These are phyloP conservation scores for Papilio elwesi DNA, from an alignment of 2,888 invertebrate genomes.

Conservation along the genomic window DNA sequence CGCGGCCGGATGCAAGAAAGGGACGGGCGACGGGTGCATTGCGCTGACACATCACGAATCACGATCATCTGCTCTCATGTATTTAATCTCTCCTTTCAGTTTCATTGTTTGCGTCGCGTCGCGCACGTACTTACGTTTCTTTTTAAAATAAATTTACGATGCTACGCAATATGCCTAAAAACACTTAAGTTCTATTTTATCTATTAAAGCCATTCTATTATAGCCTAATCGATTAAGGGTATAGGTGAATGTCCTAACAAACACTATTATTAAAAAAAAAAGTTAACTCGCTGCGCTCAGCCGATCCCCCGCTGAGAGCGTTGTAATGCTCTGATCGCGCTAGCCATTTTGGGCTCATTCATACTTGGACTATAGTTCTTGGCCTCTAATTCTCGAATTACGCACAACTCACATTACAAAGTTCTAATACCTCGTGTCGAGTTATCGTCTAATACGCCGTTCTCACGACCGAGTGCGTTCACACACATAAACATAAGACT, in stretches of 20 bases:
- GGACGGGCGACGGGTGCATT: slow-evolving; percentile 64
- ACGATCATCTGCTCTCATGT: slow-evolving; percentile 70
- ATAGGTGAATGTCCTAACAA: slow-evolving; percentile 18
- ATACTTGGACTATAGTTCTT: neutral
- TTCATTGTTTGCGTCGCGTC: slow-evolving; percentile 60
- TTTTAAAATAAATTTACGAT: slow-evolving; percentile 6
- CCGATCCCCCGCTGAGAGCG: slow-evolving; percentile 76
- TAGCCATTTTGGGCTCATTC: slow-evolving; percentile 47
- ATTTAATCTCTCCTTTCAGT: slow-evolving; percentile 75
- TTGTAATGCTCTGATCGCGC: slow-evolving; percentile 66
- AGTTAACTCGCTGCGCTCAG: slow-evolving; percentile 56
- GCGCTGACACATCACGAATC: slow-evolving; percentile 81
- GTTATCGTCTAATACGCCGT: slow-evolving; percentile 68
- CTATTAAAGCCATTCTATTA: slow-evolving; percentile 6
- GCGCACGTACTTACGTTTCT: slow-evolving; percentile 15
- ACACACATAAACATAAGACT: slow-evolving; percentile 65
- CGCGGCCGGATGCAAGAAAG: slow-evolving; percentile 48
- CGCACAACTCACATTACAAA: slow-evolving; percentile 38
- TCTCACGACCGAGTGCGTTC: slow-evolving; percentile 75
- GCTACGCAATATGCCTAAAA: neutral
- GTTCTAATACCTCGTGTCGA: slow-evolving; percentile 69
- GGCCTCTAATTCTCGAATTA: slow-evolving; percentile 21
- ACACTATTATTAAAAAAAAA: slow-evolving; percentile 5
- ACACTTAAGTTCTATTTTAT: neutral
- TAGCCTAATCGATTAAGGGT: slow-evolving; percentile 15